phyloP scores from a whole-genome alignment of 2,888 invertebrate species.

The Physocephala rufipes region DNA sequence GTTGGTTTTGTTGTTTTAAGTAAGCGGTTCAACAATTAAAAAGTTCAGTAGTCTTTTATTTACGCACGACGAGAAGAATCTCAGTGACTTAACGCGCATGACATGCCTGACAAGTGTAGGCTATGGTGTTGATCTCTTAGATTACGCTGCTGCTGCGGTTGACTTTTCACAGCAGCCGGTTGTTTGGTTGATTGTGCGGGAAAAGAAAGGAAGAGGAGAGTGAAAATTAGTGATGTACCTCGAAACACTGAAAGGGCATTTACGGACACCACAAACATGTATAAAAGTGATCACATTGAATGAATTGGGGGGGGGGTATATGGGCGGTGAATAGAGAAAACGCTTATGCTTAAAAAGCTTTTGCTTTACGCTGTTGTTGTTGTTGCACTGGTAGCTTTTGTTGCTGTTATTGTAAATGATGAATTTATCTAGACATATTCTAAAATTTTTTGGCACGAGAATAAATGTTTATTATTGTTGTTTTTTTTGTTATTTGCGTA shows the following conservation, averaged over 20 bases:
- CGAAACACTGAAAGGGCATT: too few relatives aligned
- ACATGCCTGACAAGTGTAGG: constrained; percentile 25
- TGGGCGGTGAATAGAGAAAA: neutral
- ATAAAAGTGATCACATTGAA: too few relatives aligned
- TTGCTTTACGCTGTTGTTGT: too few relatives aligned
- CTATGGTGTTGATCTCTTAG: neutral
- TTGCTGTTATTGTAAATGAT: too few relatives aligned
- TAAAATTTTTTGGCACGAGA: constrained; percentile 25
- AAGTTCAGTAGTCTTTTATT: constrained; percentile 14
- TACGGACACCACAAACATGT: too few relatives aligned
- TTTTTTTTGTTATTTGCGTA: neutral
- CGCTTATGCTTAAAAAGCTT: constrained; percentile 12
- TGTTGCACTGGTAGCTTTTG: too few relatives aligned
- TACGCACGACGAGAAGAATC: neutral
- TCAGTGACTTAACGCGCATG: constrained; percentile 10
- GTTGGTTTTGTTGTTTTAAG: constrained; percentile 7
- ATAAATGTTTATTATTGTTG: constrained; percentile 5
- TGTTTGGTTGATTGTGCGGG: neutral
- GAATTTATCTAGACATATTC: neutral
- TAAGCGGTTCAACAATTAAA: constrained; percentile 27
- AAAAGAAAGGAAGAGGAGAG: too few relatives aligned
- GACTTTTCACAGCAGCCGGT: neutral
- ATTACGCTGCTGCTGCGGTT: neutral
- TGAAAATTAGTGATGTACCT: too few relatives aligned
- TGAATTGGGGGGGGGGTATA: neutral